Evolutionary conservation across 2,113 vertebrate genomes (phyloP), one percentile per base, ranked within the genome.

Genomic region (Globicephala melas): DNA sequence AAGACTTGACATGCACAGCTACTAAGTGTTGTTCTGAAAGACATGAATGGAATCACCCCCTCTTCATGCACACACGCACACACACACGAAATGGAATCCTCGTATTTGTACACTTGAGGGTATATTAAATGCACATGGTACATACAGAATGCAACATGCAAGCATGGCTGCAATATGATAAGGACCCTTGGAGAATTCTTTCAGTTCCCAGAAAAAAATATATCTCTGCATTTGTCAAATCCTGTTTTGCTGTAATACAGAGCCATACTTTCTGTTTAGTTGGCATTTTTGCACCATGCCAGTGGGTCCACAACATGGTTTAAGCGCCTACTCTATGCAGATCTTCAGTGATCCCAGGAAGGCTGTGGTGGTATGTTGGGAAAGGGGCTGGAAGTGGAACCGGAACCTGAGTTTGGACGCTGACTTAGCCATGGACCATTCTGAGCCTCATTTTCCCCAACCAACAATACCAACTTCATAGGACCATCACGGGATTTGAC

Each of bases 171-270:
- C 8, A 21, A 41, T 81, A 26, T 26, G 18, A 18, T 60, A 53
- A 96, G 33, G 53, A 28, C n/a, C 8, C 28, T 71, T 77, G 47
- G 67, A 85, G 68, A 92, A 67, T 92, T 90, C 3, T 60, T 93
- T 62, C 10, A 62, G 21, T 50, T 85, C 17, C 50, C 55, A 8
- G 80, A n/a, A 41, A 86, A 87, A 82, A 33, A 31, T 0, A 25
- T 2, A 33, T 70, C 28, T 71, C 25, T 83, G 74, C 74, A 53
- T 73, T 73, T 63, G 50, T 83, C 58, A 50, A 8, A 26, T 60
- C n/a, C 53, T 44, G 60, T 65, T 89, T 93, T 85, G 26, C 58
- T 80, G 0, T 4, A 36, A 74, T 41, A 60, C 18, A 50, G 41
- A 55, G 41, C 3, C 63, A 7, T 33, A 25, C 25, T 68, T 95